Percentiles rank a stretch among this genome's conserved stretches.
These are phyloP conservation scores for Chiridota heheva DNA, from an alignment of 35 echinoderm and acorn worm genomes.

Conservation along the genomic window DNA sequence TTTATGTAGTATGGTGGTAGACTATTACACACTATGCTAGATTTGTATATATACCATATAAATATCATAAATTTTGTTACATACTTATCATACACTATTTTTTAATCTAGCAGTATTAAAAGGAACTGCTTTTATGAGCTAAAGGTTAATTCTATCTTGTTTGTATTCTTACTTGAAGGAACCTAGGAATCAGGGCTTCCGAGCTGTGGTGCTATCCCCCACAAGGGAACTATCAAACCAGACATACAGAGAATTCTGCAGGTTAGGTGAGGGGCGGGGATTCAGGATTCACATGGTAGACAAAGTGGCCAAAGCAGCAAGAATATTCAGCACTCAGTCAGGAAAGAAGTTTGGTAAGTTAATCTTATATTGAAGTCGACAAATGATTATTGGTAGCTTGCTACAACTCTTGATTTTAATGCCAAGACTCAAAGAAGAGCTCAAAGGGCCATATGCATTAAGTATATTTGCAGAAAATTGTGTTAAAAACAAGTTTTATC, in stretches of 20 bases:
- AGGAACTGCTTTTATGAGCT: no score
- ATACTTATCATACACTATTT: not conserved
- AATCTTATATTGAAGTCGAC: not conserved
- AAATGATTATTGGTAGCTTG: not conserved
- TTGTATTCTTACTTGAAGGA: no score
- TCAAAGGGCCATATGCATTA: no score
- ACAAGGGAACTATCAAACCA: conserved; percentile 89
- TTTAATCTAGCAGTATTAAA: not conserved
- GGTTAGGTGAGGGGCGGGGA: conserved; percentile 70
- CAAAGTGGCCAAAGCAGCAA: conserved; percentile 70
- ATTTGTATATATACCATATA: not conserved
- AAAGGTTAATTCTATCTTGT: no score
- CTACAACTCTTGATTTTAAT: no score
- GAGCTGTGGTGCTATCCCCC: conserved; percentile 89
- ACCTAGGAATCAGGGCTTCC: conserved; percentile 77
- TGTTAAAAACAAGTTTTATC: no score
- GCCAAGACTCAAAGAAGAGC: no score
- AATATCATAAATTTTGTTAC: not conserved
- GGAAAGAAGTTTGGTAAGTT: conserved; percentile 56
- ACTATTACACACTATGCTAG: no score
- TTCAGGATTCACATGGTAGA: conserved; percentile 80
- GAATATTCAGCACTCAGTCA: conserved; percentile 63
- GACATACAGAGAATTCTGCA: conserved; percentile 79
- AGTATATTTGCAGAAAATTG: no score
- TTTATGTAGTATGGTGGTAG: no score